Evolutionary conservation across 2,888 invertebrate genomes (phyloP), one percentile per base, ranked within the genome.

Genomic region (Oxystoma pomonae): DNA sequence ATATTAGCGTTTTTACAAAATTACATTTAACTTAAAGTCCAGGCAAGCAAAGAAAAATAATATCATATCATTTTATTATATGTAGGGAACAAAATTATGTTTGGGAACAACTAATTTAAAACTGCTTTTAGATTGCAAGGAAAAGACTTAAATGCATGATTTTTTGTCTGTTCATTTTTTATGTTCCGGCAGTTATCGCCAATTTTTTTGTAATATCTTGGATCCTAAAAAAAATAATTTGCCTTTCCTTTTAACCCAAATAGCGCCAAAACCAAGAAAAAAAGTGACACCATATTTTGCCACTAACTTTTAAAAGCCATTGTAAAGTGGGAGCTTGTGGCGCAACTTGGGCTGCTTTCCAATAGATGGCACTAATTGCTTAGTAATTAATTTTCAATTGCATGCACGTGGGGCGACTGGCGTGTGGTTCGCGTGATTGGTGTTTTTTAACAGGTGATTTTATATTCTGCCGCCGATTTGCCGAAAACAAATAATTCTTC

Each of bases 211-310:
- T n/a, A n/a, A n/a, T n/a, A n/a, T n/a, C n/a, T n/a, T n/a, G n/a
- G n/a, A n/a, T n/a, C n/a, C n/a, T n/a, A n/a, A n/a, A n/a, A n/a
- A n/a, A n/a, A n/a, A n/a, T n/a, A n/a, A n/a, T n/a, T n/a, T n/a
- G n/a, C n/a, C n/a, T n/a, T n/a, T n/a, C n/a, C n/a, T n/a, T 35
- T 35, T 35, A 3, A 35, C 35, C 12, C 35, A 53, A n/a, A 53
- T 53, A 53, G 18, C 3, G 55, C 55, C 55, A 53, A 53, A 53
- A 17, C 5, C 16, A 7, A 53, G 16, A 50, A 53, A 17, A 16
- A 53, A 53, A 53, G 55, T 18, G 55, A 53, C 18, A 53, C n/a
- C 16, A 53, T 53, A 53, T 53, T 53, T 18, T 53, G 55, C 55
- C 55, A 53, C 17, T 53, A n/a, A 7, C 55, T n/a, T 53, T 53